These are phyloP conservation scores for Cecropterus lyciades DNA, from an alignment of 1,140 invertebrate genomes.

Conservation along the genomic window DNA sequence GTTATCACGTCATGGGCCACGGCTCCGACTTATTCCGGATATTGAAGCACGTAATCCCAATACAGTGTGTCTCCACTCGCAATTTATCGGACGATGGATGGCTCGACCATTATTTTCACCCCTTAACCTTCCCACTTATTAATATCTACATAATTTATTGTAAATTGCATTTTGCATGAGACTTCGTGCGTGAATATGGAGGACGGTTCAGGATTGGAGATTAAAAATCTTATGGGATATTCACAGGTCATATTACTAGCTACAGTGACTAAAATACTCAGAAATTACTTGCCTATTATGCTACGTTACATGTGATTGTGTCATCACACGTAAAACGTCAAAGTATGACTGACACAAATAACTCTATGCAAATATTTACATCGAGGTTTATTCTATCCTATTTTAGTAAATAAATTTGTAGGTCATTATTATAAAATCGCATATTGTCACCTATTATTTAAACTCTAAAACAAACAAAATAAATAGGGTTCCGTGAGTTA, in stretches of 20 bases:
- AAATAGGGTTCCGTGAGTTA: conserved; percentile 49
- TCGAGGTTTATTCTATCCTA: neutral
- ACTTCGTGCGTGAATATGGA: conserved; percentile 63
- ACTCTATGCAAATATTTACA: neutral
- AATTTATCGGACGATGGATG: conserved; percentile 82
- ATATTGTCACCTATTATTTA: conserved; percentile 28
- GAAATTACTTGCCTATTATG: too few relatives aligned
- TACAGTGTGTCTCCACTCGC: conserved; percentile 77
- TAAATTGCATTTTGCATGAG: conserved; percentile 79
- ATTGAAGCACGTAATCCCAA: conserved; percentile 82
- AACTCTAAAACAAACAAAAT: conserved; percentile 50
- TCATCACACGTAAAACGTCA: too few relatives aligned
- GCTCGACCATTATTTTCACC: conserved; percentile 76
- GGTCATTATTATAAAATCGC: conserved; percentile 9
- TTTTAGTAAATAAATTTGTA: neutral
- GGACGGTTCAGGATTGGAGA: conserved; percentile 39
- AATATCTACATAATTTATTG: conserved; percentile 84
- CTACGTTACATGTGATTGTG: too few relatives aligned
- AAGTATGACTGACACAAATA: neutral
- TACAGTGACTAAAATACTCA: too few relatives aligned
- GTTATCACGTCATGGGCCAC: conserved; percentile 44
- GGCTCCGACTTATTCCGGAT: conserved; percentile 70
- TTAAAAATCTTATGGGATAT: conserved; percentile 39
- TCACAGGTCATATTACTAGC: too few relatives aligned
- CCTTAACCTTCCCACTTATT: conserved; percentile 81